A percentile compares a stretch with the other conserved stretches of the same genome.
Evolutionary conservation across 2,888 invertebrate species (phyloP).

Genomic region (Merodon equestris): DNA sequence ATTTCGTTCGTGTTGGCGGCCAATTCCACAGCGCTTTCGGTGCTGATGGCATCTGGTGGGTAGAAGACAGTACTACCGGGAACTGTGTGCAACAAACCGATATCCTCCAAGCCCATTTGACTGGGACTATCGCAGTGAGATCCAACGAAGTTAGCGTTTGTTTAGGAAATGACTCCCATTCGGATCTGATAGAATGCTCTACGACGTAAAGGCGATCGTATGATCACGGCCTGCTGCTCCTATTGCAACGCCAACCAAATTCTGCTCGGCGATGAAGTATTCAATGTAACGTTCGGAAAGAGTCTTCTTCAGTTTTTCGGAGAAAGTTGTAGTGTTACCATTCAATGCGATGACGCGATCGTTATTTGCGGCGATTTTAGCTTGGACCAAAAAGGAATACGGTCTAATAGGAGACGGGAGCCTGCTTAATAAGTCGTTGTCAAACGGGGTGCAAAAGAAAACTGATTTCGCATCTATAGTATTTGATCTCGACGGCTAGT

Average conservation of each 20-base stretch:
- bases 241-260: slow-evolving; percentile 96
- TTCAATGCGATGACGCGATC: slow-evolving; percentile 95
- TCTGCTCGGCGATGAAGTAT: slow-evolving; percentile 99
- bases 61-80: slow-evolving; percentile 90
- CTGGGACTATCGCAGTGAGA: slow-evolving; percentile 99
- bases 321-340: slow-evolving; percentile 98
- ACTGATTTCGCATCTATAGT: too few relatives aligned
- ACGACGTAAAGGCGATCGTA: slow-evolving; percentile 93
- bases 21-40: slow-evolving; percentile 96
- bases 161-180: slow-evolving; percentile 99
- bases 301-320: slow-evolving; percentile 91
- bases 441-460: too few relatives aligned
- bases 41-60: slow-evolving; percentile 94
- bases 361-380: slow-evolving; percentile 89
- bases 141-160: slow-evolving; percentile 97
- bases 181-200: slow-evolving; percentile 99
- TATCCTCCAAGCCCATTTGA: slow-evolving; percentile 99
- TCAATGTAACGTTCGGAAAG: slow-evolving; percentile 90
- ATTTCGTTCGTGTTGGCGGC: slow-evolving; percentile 97
- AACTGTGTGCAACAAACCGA: slow-evolving; percentile 95
- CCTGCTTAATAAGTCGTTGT: too few relatives aligned
- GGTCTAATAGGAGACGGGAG: too few relatives aligned
- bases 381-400: too few relatives aligned
- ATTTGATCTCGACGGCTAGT: too few relatives aligned
- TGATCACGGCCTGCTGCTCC: slow-evolving; percentile 96